These are phyloP conservation scores for Lissonota sp. DNA, from an alignment of 2,888 invertebrate genomes.

Conservation along the genomic window DNA sequence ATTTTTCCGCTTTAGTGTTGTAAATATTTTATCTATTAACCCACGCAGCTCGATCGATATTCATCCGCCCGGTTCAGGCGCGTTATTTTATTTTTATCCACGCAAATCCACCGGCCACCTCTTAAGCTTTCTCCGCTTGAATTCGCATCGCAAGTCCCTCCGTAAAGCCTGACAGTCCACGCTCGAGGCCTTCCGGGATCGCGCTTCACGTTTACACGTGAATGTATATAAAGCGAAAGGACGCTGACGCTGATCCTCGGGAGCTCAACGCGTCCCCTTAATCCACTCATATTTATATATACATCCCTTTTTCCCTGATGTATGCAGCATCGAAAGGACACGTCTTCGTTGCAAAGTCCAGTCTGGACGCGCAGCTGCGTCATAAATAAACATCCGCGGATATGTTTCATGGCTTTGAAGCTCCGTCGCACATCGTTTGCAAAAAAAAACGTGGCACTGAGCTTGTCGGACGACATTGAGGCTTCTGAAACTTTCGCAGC, in stretches of 20 bases:
- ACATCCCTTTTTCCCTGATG: conserved; percentile 75
- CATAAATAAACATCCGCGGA: conserved; percentile 34
- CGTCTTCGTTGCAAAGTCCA: conserved; percentile 45
- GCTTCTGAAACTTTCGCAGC: not conserved
- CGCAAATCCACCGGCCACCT: conserved; percentile 46
- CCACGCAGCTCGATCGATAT: conserved; percentile 41
- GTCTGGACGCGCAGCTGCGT: conserved; percentile 47
- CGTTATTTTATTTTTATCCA: conserved; percentile 46
- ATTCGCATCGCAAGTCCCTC: conserved; percentile 43
- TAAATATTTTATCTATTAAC: conserved; percentile 17
- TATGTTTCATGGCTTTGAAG: conserved; percentile 25
- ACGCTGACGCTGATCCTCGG: conserved; percentile 72
- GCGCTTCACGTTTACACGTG: conserved; percentile 37
- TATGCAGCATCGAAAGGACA: conserved; percentile 32
- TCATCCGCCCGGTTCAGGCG: conserved; percentile 7
- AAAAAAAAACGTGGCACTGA: conserved; percentile 1
- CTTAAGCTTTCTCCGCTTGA: conserved; percentile 49
- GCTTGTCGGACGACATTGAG: no score
- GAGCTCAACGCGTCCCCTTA: conserved; percentile 80
- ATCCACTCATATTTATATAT: conserved; percentile 75
- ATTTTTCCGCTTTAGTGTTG: not conserved
- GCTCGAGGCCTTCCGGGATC: no score
- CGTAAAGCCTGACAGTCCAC: conserved; percentile 48
- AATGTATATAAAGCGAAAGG: conserved; percentile 53
- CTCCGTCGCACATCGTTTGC: not conserved